phyloP scores from a whole-genome alignment of 1,140 invertebrate genomes.

The Penaeus chinensis region DNA sequence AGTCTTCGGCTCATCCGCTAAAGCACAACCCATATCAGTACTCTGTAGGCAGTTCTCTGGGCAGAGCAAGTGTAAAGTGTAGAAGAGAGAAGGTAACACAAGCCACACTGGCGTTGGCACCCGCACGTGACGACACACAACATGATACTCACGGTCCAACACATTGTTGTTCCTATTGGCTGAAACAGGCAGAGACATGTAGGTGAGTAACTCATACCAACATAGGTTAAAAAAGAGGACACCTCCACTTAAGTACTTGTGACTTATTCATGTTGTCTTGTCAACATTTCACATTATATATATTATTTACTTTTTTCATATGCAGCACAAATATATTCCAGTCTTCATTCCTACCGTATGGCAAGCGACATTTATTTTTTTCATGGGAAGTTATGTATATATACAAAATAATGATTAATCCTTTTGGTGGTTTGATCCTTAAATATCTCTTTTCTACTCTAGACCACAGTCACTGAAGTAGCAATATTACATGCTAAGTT shows the following conservation, averaged over 20 bases:
- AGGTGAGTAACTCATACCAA: conserved; percentile 52
- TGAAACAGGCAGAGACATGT: conserved; percentile 59
- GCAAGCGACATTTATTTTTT: background rate
- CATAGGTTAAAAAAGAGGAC: conserved; percentile 4
- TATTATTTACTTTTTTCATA: background rate
- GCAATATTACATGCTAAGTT: conserved; percentile 40
- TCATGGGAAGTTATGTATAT: conserved; percentile 2
- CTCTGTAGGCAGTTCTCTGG: too few relatives aligned
- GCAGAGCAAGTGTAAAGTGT: too few relatives aligned
- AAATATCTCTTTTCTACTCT: conserved; percentile 9
- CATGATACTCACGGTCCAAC: conserved; percentile 64
- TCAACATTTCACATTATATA: too few relatives aligned
- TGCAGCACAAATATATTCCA: conserved; percentile 28
- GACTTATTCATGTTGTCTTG: too few relatives aligned
- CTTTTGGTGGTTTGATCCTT: conserved; percentile 1
- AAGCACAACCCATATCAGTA: too few relatives aligned
- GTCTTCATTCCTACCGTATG: conserved; percentile 29
- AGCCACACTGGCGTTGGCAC: background rate
- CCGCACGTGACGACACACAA: conserved; percentile 41
- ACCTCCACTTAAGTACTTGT: background rate
- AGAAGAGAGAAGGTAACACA: too few relatives aligned
- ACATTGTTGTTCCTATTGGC: conserved; percentile 65
- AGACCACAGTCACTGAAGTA: conserved; percentile 29
- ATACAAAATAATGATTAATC: conserved; percentile 28
- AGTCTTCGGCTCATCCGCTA: background rate